Base-by-base conservation (phyloP, 1,140 invertebrate genomes). In the Diachasmimorpha longicaudata region DNA sequence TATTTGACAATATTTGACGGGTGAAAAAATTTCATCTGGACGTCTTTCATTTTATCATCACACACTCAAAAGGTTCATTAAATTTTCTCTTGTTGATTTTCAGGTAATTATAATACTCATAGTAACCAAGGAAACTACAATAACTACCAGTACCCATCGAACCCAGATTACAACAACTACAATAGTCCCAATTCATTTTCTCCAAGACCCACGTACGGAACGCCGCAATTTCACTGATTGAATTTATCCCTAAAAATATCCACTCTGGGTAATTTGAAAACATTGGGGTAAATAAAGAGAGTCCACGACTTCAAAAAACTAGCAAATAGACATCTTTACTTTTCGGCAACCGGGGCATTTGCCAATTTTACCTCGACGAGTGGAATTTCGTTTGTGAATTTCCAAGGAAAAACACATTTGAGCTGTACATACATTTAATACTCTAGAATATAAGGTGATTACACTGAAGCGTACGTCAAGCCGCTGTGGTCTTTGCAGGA, bases 91-190 rank as follows among this genome's bases (percentile, higher is more conserved):
- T 58, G 21, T 68, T 13, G 19, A 16, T 46, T 39, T 36, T 13
- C 58, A 76, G 68, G 16, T 37, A 74, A 36, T 63, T 76, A 21
- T 52, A 36, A 48, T 71, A n/a, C 25, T n/a, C 23, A 55, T 83
- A 44, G 72, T 75, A 87, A 87, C 42, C 21, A 77, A 13, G 42
- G 74, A 25, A 73, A 77, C 74, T 44, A 88, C 46, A 90, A 89
- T 77, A 78, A 89, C 85, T 81, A 91, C 81, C 87, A 89, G 79
- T 83, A 78, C 63, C 89, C 89, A 23, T 89, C 90, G 0, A 85
- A 90, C 23, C 86, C 89, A 9, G 85, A 90, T 74, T 91, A 91
- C 81, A 87, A 91, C 81, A 86, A 84, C 80, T 89, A 89, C 77
- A 85, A 82, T 58, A 86, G 85, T 70, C 74, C 67, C 69, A 76